Evolutionary conservation across 2,113 vertebrate genomes (phyloP).

Genomic region (Syrrhaptes paradoxus): DNA sequence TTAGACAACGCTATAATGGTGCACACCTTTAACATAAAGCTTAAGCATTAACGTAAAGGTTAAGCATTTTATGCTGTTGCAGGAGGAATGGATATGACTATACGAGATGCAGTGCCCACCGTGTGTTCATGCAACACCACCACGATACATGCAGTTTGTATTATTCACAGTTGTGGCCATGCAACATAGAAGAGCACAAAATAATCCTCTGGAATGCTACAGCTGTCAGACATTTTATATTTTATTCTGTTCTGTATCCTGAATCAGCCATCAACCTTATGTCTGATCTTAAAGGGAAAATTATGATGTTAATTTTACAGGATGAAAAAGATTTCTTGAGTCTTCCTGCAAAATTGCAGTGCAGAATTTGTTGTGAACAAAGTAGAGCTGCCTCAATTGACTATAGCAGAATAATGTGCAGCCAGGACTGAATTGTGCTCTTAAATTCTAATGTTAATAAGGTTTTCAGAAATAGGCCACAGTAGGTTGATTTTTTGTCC

Average conservation of each 20-base stretch:
- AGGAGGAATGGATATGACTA: background rate
- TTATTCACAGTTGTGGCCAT: background rate
- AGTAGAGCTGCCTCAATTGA: background rate
- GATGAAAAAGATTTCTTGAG: background rate
- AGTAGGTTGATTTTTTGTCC: background rate
- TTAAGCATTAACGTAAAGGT: too few relatives aligned
- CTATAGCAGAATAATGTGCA: background rate
- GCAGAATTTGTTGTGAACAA: background rate
- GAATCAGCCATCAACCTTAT: background rate
- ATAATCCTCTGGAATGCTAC: background rate
- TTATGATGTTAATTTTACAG: background rate
- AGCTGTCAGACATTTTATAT: background rate
- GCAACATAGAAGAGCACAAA: background rate
- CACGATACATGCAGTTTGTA: background rate
- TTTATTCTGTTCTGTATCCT: background rate
- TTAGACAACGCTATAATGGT: background rate
- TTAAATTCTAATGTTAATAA: background rate
- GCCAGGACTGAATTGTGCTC: background rate
- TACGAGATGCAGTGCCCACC: background rate
- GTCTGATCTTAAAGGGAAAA: background rate
- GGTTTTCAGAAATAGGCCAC: background rate
- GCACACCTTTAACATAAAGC: background rate
- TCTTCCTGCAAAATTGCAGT: background rate
- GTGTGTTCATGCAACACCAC: accelerated
- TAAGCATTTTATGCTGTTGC: background rate